These are phyloP conservation scores for Dryas iulia DNA, from an alignment of 1,140 invertebrate species.

Conservation along the genomic window DNA sequence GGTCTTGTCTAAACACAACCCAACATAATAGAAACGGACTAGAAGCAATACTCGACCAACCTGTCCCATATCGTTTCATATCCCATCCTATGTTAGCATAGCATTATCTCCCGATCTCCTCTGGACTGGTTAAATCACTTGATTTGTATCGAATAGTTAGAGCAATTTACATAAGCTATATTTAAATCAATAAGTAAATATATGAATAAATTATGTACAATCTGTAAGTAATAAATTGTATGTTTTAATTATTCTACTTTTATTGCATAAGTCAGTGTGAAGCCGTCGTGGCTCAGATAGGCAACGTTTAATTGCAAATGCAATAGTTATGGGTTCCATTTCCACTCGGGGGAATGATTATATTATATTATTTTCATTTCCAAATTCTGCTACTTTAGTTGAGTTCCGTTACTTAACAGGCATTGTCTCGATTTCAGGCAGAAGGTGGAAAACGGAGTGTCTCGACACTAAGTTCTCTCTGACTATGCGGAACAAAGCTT, in stretches of 20 bases:
- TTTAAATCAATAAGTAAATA: background rate
- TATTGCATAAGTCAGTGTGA: background rate
- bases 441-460: too few species aligned
- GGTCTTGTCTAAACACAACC: slow-evolving; percentile 21
- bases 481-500: too few species aligned
- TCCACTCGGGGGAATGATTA: too few species aligned
- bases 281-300: too few species aligned
- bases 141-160: slow-evolving; percentile 17
- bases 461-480: too few species aligned
- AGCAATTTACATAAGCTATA: background rate
- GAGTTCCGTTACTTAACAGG: too few species aligned
- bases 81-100: slow-evolving; percentile 24
- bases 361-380: too few species aligned
- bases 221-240: background rate
- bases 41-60: slow-evolving; percentile 22
- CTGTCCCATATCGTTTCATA: slow-evolving; percentile 29
- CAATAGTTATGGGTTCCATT: too few species aligned
- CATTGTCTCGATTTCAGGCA: too few species aligned
- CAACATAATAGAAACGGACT: slow-evolving; percentile 28
- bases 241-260: background rate
- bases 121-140: slow-evolving; percentile 18
- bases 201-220: background rate
- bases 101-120: slow-evolving; percentile 22
- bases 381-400: too few species aligned
- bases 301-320: too few species aligned